Evolutionary conservation across 2,888 invertebrate species (phyloP), one percentile per base, ranked within the genome.

Genomic region (Metacarcinus magister): DNA sequence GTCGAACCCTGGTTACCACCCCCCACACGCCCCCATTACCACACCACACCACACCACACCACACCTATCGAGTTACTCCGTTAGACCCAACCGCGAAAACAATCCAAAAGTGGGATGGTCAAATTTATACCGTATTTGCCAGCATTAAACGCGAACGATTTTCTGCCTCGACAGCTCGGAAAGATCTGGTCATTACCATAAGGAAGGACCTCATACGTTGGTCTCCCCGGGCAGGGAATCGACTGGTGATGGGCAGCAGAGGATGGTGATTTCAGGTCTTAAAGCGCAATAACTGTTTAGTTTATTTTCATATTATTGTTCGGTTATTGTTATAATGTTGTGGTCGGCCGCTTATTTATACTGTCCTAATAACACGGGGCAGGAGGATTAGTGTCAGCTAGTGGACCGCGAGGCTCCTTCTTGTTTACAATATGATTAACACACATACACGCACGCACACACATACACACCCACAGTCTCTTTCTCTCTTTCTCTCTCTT

Each of bases 351-450:
- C 32, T 92, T 54, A 16, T 32, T 92, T 48, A 23, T 92, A 28
- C 48, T 23, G 46, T 46, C 32, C 82, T 82, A 82, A 82, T 82
- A 32, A 82, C 82, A 32, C 32, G 32, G 82, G 2, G 28, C 82
- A 32, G 10, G 82, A 13, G 32, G 82, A 28, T 82, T 82, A 82
- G 32, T 13, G 82, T 82, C 82, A 82, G 82, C 4, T 4, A 82
- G 82, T 32, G 32, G 82, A 82, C 82, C 82, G 82, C 82, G 32
- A 8, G 7, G 28, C 82, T 28, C 28, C 82, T 23, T 28, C 82
- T 82, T 82, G 82, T 82, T 82, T 82, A 82, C 82, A 82, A 13
- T 82, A 32, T 82, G 82, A 82, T 82, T 82, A 82, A 82, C 82
- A 32, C 82, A 10, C 82, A 32, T 32, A 32, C 82, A 32, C 82